Conservation (phyloP, 1,140 invertebrate genomes). For the Drosophila guanche region DNA sequence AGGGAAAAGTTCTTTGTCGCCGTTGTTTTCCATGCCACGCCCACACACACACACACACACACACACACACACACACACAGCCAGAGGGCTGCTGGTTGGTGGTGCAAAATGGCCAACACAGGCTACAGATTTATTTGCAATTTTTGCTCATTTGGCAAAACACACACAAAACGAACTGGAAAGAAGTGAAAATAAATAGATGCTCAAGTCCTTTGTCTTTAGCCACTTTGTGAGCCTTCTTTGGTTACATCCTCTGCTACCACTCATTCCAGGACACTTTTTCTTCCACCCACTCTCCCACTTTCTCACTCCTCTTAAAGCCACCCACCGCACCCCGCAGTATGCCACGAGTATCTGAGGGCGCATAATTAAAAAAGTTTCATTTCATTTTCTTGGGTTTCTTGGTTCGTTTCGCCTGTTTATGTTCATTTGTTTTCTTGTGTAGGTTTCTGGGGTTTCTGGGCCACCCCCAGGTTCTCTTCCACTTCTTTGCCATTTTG, state of each 20-base stretch:
- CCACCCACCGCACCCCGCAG: background rate
- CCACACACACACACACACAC: slow-evolving; percentile 6
- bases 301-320: too few species aligned
- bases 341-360: slow-evolving; percentile 45
- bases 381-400: slow-evolving; percentile 83
- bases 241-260: slow-evolving; percentile 32
- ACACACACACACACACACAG: slow-evolving; percentile 14
- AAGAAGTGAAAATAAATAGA: slow-evolving; percentile 31
- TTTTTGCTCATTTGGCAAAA: slow-evolving; percentile 74
- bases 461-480: background rate
- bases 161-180: slow-evolving; percentile 14
- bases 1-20: slow-evolving; percentile 80
- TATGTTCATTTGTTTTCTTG: slow-evolving; percentile 82
- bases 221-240: slow-evolving; percentile 67
- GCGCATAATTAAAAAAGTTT: slow-evolving; percentile 83
- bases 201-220: slow-evolving; percentile 69
- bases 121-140: slow-evolving; percentile 83
- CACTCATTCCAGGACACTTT: slow-evolving; percentile 2
- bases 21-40: slow-evolving; percentile 36
- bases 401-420: slow-evolving; percentile 81
- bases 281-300: background rate
- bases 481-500: slow-evolving; percentile 7
- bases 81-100: background rate
- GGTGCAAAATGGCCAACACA: slow-evolving; percentile 61
- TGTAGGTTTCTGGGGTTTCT: slow-evolving; percentile 75